Percentiles rank a stretch among this genome's conserved stretches.
These are phyloP conservation scores for Chloropsis cyanopogon DNA, from an alignment of 2,113 vertebrate species.

Conservation along the genomic window DNA sequence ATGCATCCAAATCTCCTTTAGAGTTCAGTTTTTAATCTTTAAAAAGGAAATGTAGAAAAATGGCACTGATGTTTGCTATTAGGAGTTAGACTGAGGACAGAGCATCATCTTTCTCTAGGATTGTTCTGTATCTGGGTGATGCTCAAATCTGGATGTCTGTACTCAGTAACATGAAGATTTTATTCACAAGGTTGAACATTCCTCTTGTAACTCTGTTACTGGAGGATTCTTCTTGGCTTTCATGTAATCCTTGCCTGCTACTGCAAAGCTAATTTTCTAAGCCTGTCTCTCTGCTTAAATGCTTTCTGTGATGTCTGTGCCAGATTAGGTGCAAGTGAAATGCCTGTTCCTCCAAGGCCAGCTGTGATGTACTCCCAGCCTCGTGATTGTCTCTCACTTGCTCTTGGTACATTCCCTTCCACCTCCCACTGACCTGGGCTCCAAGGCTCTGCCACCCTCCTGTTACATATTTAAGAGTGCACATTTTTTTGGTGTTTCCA, in stretches of 20 bases:
- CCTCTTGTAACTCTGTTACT: not conserved
- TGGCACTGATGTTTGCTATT: not conserved
- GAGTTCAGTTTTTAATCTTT: not conserved
- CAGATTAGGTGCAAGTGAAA: not conserved
- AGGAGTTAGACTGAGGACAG: not conserved
- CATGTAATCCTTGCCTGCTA: not conserved
- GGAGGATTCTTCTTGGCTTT: not conserved
- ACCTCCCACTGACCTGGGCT: not conserved
- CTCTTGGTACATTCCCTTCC: not conserved
- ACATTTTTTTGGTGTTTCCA: not conserved
- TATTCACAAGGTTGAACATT: not conserved
- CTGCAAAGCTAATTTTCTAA: not conserved
- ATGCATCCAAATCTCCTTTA: not conserved
- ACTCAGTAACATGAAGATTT: not conserved
- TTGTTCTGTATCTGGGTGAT: not conserved
- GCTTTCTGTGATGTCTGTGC: not conserved
- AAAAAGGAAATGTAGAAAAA: not conserved
- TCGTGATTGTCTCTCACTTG: fast-evolving
- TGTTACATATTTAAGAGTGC: not conserved
- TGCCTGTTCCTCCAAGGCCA: not conserved
- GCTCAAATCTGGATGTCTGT: not conserved
- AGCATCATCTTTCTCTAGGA: not conserved
- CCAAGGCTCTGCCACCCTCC: not conserved
- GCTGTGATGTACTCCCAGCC: not conserved
- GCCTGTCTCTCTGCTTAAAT: not conserved